Percentiles rank a stretch among this genome's conserved stretches.
Conservation (phyloP, 2,888 invertebrate genomes). For the Hyles lineata region DNA sequence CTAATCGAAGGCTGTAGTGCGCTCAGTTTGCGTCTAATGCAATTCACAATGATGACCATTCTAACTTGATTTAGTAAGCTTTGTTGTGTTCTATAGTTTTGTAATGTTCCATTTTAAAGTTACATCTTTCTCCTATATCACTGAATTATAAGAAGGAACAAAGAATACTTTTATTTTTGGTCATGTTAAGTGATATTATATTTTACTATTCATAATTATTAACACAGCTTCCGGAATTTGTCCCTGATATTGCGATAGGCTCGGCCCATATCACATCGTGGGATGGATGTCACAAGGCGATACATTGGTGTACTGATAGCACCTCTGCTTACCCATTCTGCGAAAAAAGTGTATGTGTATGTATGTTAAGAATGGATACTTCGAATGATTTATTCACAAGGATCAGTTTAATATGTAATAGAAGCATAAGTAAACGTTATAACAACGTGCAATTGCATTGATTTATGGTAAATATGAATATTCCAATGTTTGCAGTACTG, state of each 20-base stretch:
- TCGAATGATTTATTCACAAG: neutral
- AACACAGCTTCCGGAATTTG: too few relatives aligned
- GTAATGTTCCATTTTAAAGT: neutral
- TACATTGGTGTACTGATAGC: too few relatives aligned
- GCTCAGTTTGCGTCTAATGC: slow-evolving; percentile 23
- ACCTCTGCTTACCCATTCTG: too few relatives aligned
- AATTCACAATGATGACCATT: slow-evolving; percentile 31
- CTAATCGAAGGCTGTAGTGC: slow-evolving; percentile 41
- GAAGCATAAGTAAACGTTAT: neutral
- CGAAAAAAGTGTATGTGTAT: too few relatives aligned
- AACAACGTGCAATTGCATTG: neutral
- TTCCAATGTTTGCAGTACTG: slow-evolving; percentile 1
- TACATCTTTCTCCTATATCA: neutral
- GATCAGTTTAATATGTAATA: neutral
- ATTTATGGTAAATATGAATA: slow-evolving; percentile 1
- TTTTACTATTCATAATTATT: too few relatives aligned
- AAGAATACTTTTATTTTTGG: too few relatives aligned
- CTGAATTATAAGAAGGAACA: too few relatives aligned
- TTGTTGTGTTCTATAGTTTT: neutral
- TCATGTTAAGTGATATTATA: neutral
- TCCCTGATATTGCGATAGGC: too few relatives aligned
- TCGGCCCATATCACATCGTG: too few relatives aligned
- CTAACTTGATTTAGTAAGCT: neutral
- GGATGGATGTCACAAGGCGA: too few relatives aligned
- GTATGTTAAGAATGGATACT: neutral